Conservation (phyloP, 2,113 vertebrate genomes). For the Melanotaenia duboulayi region DNA sequence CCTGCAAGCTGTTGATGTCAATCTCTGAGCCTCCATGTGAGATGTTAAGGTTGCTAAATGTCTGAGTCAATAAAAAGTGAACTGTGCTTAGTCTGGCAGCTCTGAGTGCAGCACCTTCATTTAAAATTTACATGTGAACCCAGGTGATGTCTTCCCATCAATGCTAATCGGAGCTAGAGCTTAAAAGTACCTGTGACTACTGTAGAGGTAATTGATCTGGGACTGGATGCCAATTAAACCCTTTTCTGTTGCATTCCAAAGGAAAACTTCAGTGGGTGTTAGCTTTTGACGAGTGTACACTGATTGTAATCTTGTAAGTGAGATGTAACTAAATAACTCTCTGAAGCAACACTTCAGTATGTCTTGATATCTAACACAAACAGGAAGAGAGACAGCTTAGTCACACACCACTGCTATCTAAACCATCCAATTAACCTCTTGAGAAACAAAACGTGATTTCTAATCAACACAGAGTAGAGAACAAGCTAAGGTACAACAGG, state of each 20-base stretch:
- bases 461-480: slow-evolving; percentile 56
- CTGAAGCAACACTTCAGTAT: slow-evolving; percentile 32
- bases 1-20: no score
- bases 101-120: no score
- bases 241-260: no score
- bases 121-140: no score
- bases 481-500: slow-evolving; percentile 39
- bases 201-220: neutral
- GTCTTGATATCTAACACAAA: slow-evolving; percentile 44
- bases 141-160: no score
- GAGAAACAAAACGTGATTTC: slow-evolving; percentile 52
- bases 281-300: neutral
- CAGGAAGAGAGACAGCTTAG: slow-evolving; percentile 15
- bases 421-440: slow-evolving; percentile 62
- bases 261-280: neutral
- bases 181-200: neutral
- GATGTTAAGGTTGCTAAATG: no score
- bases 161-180: no score
- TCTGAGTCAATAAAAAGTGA: no score
- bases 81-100: no score
- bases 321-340: slow-evolving; percentile 33
- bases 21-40: no score
- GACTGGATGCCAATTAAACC: neutral
- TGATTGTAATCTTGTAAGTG: slow-evolving; percentile 8
- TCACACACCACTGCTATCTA: slow-evolving; percentile 30